phyloP scores from a whole-genome alignment of 1,140 invertebrate species.

The Acarapis woodi region DNA sequence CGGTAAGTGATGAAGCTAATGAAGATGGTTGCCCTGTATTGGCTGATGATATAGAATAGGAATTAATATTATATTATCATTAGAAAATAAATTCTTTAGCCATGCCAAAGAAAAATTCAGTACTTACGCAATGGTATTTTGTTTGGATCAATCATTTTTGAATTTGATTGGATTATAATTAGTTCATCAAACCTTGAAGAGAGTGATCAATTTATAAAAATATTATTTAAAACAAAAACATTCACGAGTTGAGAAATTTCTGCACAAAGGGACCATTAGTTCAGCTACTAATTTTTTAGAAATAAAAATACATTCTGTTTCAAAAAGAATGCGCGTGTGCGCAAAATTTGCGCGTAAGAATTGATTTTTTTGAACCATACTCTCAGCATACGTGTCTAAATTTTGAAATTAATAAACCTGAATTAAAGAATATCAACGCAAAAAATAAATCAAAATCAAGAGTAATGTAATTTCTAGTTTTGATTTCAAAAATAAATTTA shows the following conservation, averaged over 20 bases:
- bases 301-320: background rate
- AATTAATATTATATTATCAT: background rate
- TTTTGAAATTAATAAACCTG: background rate
- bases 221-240: too few species aligned
- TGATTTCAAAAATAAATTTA: background rate
- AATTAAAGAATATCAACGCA: background rate
- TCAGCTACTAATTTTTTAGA: too few species aligned
- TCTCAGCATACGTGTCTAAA: too few species aligned
- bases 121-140: background rate
- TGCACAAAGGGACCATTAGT: too few species aligned
- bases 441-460: background rate
- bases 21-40: background rate
- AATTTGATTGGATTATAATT: background rate
- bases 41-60: background rate
- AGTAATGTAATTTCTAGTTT: background rate
- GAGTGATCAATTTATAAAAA: too few species aligned
- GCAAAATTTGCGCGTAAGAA: too few species aligned
- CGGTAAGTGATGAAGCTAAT: conserved; percentile 3
- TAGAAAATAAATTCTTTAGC: background rate
- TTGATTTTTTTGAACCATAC: too few species aligned
- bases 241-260: too few species aligned
- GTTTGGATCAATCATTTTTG: background rate
- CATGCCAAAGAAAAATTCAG: background rate
- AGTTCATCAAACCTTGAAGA: background rate
- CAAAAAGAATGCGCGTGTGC: too few species aligned